A percentile compares a stretch with the other conserved stretches of the same genome.
Conservation (phyloP, 2,888 invertebrate genomes). For the Lepidonotus clava region DNA sequence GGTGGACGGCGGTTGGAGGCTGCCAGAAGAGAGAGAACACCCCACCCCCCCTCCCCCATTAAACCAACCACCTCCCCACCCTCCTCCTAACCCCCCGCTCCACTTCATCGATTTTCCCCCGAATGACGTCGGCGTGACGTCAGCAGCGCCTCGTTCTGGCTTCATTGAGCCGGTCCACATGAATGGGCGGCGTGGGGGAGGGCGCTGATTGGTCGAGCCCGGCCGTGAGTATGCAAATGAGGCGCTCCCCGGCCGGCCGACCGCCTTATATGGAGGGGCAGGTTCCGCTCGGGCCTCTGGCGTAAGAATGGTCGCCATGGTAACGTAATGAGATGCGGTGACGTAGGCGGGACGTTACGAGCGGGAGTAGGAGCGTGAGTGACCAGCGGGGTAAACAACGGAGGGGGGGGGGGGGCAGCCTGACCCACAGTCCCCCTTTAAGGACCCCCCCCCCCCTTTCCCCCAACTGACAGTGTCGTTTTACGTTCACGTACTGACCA, state of each 20-base stretch:
- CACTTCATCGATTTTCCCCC: slow-evolving; percentile 15
- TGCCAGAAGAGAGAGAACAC: too few species aligned
- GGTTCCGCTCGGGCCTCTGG: slow-evolving; percentile 42
- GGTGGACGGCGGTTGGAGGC: too few species aligned
- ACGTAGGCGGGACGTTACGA: background rate
- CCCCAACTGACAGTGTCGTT: too few species aligned
- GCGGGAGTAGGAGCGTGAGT: slow-evolving; percentile 6
- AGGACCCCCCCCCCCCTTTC: background rate
- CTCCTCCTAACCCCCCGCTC: background rate
- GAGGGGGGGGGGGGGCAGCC: background rate
- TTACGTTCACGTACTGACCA: too few species aligned
- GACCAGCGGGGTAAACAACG: background rate
- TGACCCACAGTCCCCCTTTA: background rate
- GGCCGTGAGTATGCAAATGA: slow-evolving; percentile 46
- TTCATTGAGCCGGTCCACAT: slow-evolving; percentile 47
- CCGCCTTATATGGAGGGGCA: slow-evolving; percentile 30
- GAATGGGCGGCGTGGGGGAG: background rate
- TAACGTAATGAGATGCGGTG: background rate
- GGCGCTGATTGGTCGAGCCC: background rate
- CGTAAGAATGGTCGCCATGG: slow-evolving; percentile 45
- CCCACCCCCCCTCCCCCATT: background rate
- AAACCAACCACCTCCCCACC: background rate
- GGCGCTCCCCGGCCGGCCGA: background rate
- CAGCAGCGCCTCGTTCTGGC: slow-evolving; percentile 19
- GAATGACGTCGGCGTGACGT: slow-evolving; percentile 42